Evolutionary conservation across 2,888 invertebrate species (phyloP), one percentile per base, ranked within the genome.

Genomic region (Cactoblastis cactorum): DNA sequence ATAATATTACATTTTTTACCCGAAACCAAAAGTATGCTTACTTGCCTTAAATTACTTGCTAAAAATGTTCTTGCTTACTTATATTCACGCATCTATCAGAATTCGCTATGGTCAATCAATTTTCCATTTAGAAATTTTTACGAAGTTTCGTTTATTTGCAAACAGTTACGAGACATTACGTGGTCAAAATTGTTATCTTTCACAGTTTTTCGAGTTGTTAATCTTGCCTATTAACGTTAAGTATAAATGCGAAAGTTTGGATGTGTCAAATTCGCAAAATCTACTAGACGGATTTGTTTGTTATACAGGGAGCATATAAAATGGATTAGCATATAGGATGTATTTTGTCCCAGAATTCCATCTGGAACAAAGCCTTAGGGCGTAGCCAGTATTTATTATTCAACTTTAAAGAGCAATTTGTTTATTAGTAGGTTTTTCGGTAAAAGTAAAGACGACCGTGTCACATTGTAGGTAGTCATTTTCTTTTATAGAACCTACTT

Each of bases 101-200:
- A 22, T 41, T 41, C 24, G 41, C 11, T 24, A 12, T 19, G 41
- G 22, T 41, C 14, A 3, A 24, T 41, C 14, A 22, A 22, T n/a
- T 8, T 22, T 22, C 41, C 14, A 41, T 24, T 41, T 41, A 41
- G 41, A 41, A 41, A 41, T 41, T 41, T 41, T 41, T 41, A 12
- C 22, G 6, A 41, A 41, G 24, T 24, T 41, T 39, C 41, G 24
- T 41, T 41, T 41, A 41, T 41, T 41, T 41, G 8, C 6, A 24
- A 24, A 41, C 24, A 24, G 14, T 41, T 41, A 41, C 24, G 41
- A 41, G 24, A 41, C 14, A 6, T 41, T 41, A 41, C 22, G 41
- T 41, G 18, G 18, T 18, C 24, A 8, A 14, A 39, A 39, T 12
- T 39, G 37, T 37, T 38, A 38, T 38, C 18, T 38, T 3, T 38